Base-by-base conservation (phyloP, 2,797 vertebrate species). In the Tarsius wallacei region DNA sequence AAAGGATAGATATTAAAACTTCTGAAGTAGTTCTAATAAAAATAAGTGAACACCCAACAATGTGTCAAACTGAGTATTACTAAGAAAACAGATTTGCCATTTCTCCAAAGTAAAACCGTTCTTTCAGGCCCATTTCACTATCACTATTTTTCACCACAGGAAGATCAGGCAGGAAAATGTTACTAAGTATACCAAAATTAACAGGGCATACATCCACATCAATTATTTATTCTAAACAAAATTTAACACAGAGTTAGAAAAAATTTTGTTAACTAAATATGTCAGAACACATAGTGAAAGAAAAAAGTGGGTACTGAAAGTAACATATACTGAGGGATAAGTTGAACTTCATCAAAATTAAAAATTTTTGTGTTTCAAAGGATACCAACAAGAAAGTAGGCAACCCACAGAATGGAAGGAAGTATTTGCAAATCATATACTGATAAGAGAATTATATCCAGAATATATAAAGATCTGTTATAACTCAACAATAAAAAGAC, bases 21-120 rank as follows among this genome's bases (percentile, higher is more conserved):
- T 77, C 13, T 19, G 47, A 59, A 91, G 16, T 74, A 84, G 85
- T 26, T 47, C 64, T 85, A 97, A 83, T 36, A 81, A 89, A 94
- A 86, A 49, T 13, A 42, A 92, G 66, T 3, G 87, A 88, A 42
- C n/a, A 64, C 51, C 88, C 49, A 81, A 94, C 53, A 87, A 19
- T 73, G 73, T 49, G 12, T 47, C 33, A 55, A 95, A 91, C 0
- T 42, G 13, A 90, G 3, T 19, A 68, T n/a, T 84, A 80, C 57
- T 66, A 83, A 64, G 36, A 90, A 51, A 90, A 78, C 51, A 85
- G 28, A 55, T 49, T n/a, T n/a, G 22, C 57, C 71, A 84, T 87
- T 93, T 87, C 33, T 64, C 57, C 15, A 49, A 87, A 94, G 12
- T 53, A 61, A 36, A 93, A 73, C 31, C 51, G 80, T 57, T 93